phyloP scores from a whole-genome alignment of 2,113 vertebrate species.

The Archilochus colubris region DNA sequence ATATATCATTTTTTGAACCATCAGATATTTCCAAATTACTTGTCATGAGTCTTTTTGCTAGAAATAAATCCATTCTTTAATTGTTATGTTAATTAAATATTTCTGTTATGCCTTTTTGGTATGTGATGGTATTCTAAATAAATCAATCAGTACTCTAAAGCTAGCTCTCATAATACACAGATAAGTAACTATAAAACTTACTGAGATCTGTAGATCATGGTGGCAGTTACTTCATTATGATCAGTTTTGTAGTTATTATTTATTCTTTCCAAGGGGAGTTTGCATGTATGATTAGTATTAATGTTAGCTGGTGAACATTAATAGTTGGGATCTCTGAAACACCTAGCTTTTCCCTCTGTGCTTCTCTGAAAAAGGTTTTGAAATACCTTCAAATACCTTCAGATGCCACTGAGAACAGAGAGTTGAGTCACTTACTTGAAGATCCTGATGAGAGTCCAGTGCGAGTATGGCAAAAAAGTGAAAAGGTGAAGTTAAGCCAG shows the following conservation, averaged over 20 bases:
- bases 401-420: background rate
- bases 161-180: background rate
- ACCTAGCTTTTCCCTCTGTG: background rate
- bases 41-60: background rate
- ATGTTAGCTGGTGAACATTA: background rate
- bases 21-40: background rate
- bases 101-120: background rate
- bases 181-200: background rate
- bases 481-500: background rate
- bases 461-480: background rate
- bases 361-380: background rate
- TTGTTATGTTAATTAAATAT: background rate
- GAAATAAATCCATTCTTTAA: background rate
- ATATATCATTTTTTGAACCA: background rate
- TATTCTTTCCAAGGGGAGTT: background rate
- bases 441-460: background rate
- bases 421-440: background rate
- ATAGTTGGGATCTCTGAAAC: background rate
- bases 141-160: background rate
- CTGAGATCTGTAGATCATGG: background rate
- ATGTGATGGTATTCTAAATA: background rate
- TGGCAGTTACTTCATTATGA: background rate
- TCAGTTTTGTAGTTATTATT: background rate
- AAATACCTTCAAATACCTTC: background rate
- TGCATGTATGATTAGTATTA: background rate